A percentile compares a stretch with the other conserved stretches of the same genome.
phyloP scores from a whole-genome alignment of 2,797 vertebrate species.

The Ispidina picta region DNA sequence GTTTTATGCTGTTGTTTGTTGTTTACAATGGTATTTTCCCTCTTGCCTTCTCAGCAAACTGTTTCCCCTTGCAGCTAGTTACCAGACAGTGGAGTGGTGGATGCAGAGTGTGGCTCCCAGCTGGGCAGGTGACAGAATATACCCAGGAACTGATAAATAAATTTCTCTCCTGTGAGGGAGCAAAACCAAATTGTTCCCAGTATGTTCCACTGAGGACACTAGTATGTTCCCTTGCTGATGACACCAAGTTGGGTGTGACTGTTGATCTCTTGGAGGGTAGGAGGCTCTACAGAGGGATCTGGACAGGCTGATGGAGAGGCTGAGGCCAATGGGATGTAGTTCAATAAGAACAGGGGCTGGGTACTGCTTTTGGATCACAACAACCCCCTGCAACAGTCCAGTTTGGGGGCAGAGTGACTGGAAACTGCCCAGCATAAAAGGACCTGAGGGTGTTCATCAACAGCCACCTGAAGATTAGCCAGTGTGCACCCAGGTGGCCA shows the following conservation, averaged over 20 bases:
- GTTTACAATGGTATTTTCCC: background rate
- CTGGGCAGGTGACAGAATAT: background rate
- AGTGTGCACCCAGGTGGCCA: background rate
- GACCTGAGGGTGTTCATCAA: background rate
- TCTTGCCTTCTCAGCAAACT: background rate
- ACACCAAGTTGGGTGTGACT: too few species aligned
- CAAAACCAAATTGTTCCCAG: background rate
- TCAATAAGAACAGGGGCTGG: too few species aligned
- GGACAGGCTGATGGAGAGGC: too few species aligned
- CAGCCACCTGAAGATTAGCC: background rate
- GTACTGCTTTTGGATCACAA: too few species aligned
- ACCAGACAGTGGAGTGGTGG: background rate
- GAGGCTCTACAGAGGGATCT: too few species aligned
- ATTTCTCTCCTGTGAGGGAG: background rate
- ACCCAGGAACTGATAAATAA: background rate
- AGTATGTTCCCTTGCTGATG: too few species aligned
- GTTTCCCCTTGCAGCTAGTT: background rate
- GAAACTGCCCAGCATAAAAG: too few species aligned
- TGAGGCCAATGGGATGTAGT: too few species aligned
- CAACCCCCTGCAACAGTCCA: too few species aligned
- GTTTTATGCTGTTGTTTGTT: background rate
- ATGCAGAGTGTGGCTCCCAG: background rate
- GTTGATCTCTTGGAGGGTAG: too few species aligned
- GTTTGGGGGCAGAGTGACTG: too few species aligned
- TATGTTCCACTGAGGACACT: background rate